Evolutionary conservation across 2,888 invertebrate species (phyloP).

Genomic region (Acrocera orbiculus): DNA sequence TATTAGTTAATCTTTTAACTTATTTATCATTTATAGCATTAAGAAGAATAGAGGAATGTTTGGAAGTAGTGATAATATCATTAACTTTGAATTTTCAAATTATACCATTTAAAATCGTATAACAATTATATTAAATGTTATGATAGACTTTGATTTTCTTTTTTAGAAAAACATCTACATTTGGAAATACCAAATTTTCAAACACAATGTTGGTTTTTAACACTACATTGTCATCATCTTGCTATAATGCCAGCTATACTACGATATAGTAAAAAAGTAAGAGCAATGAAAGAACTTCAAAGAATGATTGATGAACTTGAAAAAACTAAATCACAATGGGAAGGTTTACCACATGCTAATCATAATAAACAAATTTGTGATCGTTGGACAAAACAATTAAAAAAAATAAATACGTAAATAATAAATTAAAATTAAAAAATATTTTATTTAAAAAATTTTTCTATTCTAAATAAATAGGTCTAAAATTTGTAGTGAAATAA

Average conservation of each 20-base stretch:
- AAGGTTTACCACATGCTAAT: conserved; percentile 51
- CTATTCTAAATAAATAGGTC: conserved; percentile 36
- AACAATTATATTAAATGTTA: conserved; percentile 1
- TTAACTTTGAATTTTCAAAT: too few species aligned
- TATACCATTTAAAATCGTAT: background rate
- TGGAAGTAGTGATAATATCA: too few species aligned
- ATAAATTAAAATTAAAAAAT: background rate
- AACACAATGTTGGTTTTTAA: conserved; percentile 94
- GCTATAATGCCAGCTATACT: conserved; percentile 77
- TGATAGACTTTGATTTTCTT: conserved; percentile 10
- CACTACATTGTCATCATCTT: conserved; percentile 84
- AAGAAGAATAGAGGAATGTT: too few species aligned
- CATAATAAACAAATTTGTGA: conserved; percentile 70
- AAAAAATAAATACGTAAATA: conserved; percentile 45
- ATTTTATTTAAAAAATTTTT: background rate
- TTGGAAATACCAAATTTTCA: conserved; percentile 80
- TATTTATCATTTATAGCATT: too few species aligned
- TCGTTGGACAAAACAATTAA: conserved; percentile 75
- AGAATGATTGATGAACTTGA: conserved; percentile 72
- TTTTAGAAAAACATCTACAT: conserved; percentile 32
- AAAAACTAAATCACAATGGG: conserved; percentile 68
- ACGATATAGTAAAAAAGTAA: conserved; percentile 57
- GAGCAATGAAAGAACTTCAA: conserved; percentile 57
- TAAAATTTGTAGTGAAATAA: conserved; percentile 83
- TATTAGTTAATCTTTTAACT: background rate